phyloP scores from a whole-genome alignment of 2,113 vertebrate genomes.

The Anhinga rufa region DNA sequence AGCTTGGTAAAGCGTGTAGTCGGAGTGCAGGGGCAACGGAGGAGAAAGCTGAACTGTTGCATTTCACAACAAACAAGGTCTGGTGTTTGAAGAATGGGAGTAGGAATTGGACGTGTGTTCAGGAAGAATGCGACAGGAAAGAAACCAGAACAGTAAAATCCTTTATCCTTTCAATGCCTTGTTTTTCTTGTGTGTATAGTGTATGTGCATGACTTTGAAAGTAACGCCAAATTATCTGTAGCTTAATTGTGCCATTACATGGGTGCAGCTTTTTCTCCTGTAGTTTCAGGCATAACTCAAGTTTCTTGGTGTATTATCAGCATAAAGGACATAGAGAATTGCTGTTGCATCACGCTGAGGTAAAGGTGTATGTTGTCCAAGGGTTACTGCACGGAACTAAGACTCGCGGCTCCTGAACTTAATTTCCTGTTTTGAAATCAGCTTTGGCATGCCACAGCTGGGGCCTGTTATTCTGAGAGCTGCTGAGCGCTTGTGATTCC shows the following conservation, averaged over 20 bases:
- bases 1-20: not conserved
- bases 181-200: not conserved
- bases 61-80: not conserved
- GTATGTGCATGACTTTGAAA: fast-evolving
- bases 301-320: not conserved
- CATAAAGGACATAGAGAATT: not conserved
- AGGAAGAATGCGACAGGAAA: not conserved
- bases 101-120: not conserved
- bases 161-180: not conserved
- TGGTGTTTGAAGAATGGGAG: not conserved
- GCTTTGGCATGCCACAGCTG: not conserved
- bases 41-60: not conserved
- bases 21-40: not conserved
- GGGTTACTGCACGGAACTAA: not conserved
- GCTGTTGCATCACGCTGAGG: not conserved
- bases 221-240: not conserved
- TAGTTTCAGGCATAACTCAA: not conserved
- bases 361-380: not conserved
- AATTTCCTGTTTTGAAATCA: not conserved
- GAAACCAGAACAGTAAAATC: not conserved
- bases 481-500: not conserved
- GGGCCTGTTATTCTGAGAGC: not conserved
- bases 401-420: not conserved
- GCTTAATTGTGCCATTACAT: not conserved
- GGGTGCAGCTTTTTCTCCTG: not conserved